Evolutionary conservation across 1,140 invertebrate species (phyloP), one percentile per base, ranked within the genome.

Genomic region (Drosophila kikkawai): DNA sequence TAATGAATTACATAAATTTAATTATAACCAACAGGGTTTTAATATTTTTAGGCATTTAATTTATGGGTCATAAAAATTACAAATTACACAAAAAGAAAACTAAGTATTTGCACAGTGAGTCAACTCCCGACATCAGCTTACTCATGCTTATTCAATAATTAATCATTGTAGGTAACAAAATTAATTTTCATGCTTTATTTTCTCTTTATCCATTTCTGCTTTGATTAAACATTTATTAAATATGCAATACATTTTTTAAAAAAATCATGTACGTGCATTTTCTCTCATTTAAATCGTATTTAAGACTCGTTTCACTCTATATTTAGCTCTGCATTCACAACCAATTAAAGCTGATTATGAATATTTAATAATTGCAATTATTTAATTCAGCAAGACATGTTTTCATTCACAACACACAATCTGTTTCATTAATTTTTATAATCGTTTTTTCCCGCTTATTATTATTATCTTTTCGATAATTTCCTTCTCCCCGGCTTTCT

Each of bases 351-450:
- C 34, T 15, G 36, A 50, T 68, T 68, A 36, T 68, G 39, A 61
- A 44, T 63, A 32, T 68, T 68, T n/a, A 37, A 69, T 68, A 32
- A 68, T 68, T 69, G 36, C 63, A 69, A 42, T 68, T 69, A 68
- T 42, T n/a, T 48, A 47, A 69, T 36, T 53, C 66, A 69, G 42
- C n/a, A 53, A 68, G 19, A 29, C 44, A 37, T 42, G 66, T 68
- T 68, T 68, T 68, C 34, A 69, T 51, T 50, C 36, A 19, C 19
- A 63, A n/a, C 36, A 63, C 32, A 63, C 39, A 63, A 63, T 69
- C 45, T 42, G 37, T 42, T 64, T 32, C 13, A 64, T 60, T 50
- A 17, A 36, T 36, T 36, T 37, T 64, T 53, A 32, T 51, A 41
- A 36, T 42, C 17, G 34, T 9, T 39, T 29, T 67, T 67, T 32